These are phyloP conservation scores for Hylaea fasciaria DNA, from an alignment of 2,888 invertebrate genomes.

Conservation along the genomic window DNA sequence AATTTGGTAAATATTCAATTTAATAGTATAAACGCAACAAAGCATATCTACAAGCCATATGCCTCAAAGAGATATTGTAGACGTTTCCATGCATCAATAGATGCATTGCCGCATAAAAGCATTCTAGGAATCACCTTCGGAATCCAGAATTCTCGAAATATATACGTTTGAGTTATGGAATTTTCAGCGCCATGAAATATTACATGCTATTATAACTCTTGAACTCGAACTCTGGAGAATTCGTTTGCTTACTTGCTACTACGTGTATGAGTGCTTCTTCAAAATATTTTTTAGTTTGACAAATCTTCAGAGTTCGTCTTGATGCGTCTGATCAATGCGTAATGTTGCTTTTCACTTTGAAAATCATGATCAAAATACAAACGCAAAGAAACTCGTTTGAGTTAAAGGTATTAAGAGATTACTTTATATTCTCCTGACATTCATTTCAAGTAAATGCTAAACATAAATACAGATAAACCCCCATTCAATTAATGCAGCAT, in stretches of 20 bases:
- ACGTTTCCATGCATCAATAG: constrained; percentile 46
- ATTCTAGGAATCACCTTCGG: constrained; percentile 19
- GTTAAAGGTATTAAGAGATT: no score
- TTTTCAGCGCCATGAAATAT: constrained; percentile 7
- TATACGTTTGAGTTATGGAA: constrained; percentile 3
- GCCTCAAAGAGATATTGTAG: constrained; percentile 41
- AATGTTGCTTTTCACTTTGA: no score
- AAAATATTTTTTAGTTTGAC: no score
- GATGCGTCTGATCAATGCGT: no score
- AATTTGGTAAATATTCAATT: constrained; percentile 1
- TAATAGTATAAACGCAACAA: constrained; percentile 4
- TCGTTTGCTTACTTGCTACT: constrained; percentile 1
- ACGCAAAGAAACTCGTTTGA: no score
- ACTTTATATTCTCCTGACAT: no score
- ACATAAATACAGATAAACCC: no score
- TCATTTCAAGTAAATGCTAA: no score
- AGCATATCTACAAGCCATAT: constrained; percentile 40
- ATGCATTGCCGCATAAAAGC: constrained; percentile 47
- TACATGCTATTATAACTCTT: not conserved
- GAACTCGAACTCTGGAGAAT: not conserved
- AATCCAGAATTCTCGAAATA: constrained; percentile 10
- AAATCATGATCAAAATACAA: no score
- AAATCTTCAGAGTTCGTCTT: no score
- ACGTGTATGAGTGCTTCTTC: no score
- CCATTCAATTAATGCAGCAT: no score